Evolutionary conservation across 1,140 invertebrate genomes (phyloP).

Genomic region (Sminthurides bifidus): DNA sequence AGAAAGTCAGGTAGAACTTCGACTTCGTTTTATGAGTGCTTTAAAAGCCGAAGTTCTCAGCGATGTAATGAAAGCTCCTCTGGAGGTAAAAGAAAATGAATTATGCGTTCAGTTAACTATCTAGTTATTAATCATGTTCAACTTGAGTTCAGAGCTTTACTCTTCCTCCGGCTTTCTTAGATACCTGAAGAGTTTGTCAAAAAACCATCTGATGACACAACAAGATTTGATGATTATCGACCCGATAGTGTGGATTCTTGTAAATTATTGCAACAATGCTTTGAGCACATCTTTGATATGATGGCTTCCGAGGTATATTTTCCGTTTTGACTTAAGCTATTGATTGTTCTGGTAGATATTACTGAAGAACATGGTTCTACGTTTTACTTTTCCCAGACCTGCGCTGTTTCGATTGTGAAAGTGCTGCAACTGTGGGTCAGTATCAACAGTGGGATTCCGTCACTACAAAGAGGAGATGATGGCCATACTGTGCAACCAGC

Average conservation of each 20-base stretch:
- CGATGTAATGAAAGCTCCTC: constrained; percentile 8
- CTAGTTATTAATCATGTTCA: not conserved
- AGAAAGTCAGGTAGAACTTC: constrained; percentile 31
- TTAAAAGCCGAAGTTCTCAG: constrained; percentile 29
- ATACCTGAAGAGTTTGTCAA: constrained; percentile 16
- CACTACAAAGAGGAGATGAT: constrained; percentile 6
- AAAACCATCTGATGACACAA: not conserved
- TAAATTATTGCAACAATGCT: constrained; percentile 11
- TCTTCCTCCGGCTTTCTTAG: not conserved
- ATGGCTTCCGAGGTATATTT: constrained; percentile 28
- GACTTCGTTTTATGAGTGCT: constrained; percentile 33
- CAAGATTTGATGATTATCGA: not conserved
- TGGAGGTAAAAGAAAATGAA: constrained; percentile 13
- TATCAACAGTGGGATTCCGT: constrained; percentile 31
- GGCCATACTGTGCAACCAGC: constrained; percentile 28
- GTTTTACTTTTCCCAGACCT: constrained; percentile 23
- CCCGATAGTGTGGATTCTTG: not conserved
- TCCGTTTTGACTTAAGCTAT: not conserved
- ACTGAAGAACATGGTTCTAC: not conserved
- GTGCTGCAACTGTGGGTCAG: constrained; percentile 33
- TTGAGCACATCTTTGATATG: constrained; percentile 30
- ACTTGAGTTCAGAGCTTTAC: not conserved
- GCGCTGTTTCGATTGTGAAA: constrained; percentile 30
- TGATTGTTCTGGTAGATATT: not conserved
- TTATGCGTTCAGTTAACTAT: no score